Percentiles rank a stretch among this genome's conserved stretches.
Conservation (phyloP, 2,888 invertebrate species). For the Apantesis nais region DNA sequence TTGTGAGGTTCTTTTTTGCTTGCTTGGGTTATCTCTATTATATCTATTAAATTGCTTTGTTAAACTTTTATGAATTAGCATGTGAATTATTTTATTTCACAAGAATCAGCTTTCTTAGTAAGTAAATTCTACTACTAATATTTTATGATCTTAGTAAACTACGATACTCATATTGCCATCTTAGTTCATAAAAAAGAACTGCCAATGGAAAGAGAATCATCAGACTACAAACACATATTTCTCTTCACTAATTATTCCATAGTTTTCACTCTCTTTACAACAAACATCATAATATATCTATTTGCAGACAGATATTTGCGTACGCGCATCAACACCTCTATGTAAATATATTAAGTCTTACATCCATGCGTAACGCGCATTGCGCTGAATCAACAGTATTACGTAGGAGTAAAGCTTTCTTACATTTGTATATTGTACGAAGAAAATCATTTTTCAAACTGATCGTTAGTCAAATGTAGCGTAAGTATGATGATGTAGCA, state of each 20-base stretch:
- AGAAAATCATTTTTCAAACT: constrained; percentile 28
- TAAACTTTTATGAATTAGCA: too few species aligned
- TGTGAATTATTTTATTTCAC: too few species aligned
- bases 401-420: constrained; percentile 15
- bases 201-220: neutral
- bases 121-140: too few species aligned
- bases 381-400: constrained; percentile 21
- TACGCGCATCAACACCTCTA: constrained; percentile 38
- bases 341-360: constrained; percentile 24
- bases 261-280: constrained; percentile 10
- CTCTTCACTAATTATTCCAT: constrained; percentile 13
- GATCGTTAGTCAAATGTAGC: constrained; percentile 25
- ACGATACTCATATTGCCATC: neutral
- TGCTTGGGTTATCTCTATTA: too few species aligned
- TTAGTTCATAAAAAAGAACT: neutral
- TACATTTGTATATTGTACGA: constrained; percentile 13
- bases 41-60: too few species aligned
- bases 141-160: neutral
- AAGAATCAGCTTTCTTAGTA: too few species aligned
- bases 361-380: constrained; percentile 43
- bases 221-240: neutral
- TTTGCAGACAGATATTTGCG: constrained; percentile 25
- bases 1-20: too few species aligned
- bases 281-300: constrained; percentile 7
- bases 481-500: constrained; percentile 14